A percentile compares a stretch with the other conserved stretches of the same genome.
Conservation (phyloP, 2,888 invertebrate species). For the Aethes cnicana region DNA sequence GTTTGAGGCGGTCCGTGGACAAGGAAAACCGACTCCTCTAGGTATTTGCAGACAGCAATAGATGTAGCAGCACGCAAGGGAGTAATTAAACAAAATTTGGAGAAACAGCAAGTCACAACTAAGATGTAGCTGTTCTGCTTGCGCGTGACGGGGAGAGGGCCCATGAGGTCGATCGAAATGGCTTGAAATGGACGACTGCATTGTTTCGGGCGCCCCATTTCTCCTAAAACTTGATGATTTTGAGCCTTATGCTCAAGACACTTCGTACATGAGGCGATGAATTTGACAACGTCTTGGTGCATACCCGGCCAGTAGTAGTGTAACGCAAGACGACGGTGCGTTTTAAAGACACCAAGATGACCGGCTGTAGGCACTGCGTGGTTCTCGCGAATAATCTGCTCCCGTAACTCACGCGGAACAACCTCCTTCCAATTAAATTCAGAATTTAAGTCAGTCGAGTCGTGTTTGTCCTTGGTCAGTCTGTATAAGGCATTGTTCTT, state of each 20-base stretch:
- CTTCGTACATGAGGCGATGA: background rate
- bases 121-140: background rate
- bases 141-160: background rate
- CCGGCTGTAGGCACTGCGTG: conserved; percentile 32
- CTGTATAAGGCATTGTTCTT: background rate
- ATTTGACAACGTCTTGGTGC: background rate
- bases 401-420: background rate
- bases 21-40: conserved; percentile 32
- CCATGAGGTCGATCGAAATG: background rate
- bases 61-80: background rate
- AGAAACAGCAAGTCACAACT: background rate
- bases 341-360: conserved; percentile 35
- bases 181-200: background rate
- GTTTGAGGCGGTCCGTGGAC: conserved; percentile 31
- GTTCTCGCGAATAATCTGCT: background rate
- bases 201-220: conserved; percentile 3
- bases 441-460: background rate
- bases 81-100: background rate
- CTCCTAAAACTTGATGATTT: conserved; percentile 6
- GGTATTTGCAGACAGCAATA: background rate
- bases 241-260: conserved; percentile 23
- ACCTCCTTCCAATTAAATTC: background rate
- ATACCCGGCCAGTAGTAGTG: background rate
- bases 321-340: conserved; percentile 28
- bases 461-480: no score